A percentile compares a stretch with the other conserved stretches of the same genome.
phyloP scores from a whole-genome alignment of 2,888 invertebrate genomes.

The Sarcophaga rosellei region DNA sequence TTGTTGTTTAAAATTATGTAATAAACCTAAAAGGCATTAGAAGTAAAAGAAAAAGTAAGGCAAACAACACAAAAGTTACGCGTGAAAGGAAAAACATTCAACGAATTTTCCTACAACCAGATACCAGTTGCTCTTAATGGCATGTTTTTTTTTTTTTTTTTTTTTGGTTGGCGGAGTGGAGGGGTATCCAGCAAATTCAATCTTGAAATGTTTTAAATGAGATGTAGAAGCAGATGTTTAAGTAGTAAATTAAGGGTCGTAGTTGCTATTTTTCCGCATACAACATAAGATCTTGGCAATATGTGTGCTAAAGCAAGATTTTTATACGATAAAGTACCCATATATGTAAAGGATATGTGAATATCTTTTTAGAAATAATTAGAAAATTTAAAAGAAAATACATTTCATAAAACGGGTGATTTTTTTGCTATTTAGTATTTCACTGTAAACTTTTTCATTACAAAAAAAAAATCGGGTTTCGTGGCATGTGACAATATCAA shows the following conservation, averaged over 20 bases:
- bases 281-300: background rate
- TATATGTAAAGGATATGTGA: too few relatives aligned
- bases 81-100: background rate
- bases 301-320: background rate
- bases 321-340: background rate
- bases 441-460: too few relatives aligned
- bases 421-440: too few relatives aligned
- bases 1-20: conserved; percentile 5
- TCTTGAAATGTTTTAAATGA: background rate
- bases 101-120: background rate
- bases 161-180: too few relatives aligned
- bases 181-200: background rate
- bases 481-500: background rate
- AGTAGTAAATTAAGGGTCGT: background rate
- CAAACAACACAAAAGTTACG: background rate
- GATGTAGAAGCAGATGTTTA: conserved; percentile 8
- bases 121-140: conserved; percentile 28
- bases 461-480: too few relatives aligned
- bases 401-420: too few relatives aligned
- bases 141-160: background rate
- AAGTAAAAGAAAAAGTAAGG: background rate
- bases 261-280: background rate
- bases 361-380: too few relatives aligned
- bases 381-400: too few relatives aligned
- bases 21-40: conserved; percentile 12